Conservation (phyloP, 2,113 vertebrate genomes). For the Nyctibius bracteatus region DNA sequence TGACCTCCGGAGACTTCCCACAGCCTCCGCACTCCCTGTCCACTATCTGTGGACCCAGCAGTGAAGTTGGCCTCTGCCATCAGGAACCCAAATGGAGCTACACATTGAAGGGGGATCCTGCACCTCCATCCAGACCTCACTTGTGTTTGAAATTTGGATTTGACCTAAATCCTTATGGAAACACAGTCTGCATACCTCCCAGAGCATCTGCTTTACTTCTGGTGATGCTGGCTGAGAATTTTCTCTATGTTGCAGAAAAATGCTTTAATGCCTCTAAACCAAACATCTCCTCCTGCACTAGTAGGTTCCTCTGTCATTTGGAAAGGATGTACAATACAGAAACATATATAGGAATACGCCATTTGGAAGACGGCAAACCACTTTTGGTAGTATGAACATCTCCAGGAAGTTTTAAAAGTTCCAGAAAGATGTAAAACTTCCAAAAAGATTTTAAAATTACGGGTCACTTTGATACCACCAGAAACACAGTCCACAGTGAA, state of each 20-base stretch:
- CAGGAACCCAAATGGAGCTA: neutral
- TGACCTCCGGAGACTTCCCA: neutral
- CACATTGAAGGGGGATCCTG: rapidly evolving
- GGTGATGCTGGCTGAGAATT: neutral
- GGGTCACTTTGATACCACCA: neutral
- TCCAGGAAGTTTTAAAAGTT: neutral
- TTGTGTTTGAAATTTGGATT: neutral
- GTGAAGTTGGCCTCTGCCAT: neutral
- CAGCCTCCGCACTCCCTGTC: rapidly evolving
- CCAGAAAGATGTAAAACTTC: neutral
- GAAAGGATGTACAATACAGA: neutral
- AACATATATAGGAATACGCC: neutral
- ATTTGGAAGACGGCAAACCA: neutral
- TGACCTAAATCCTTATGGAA: neutral
- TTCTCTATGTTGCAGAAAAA: neutral
- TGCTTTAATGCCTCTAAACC: neutral
- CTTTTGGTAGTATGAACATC: neutral
- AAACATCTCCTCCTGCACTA: neutral
- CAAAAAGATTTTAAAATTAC: neutral
- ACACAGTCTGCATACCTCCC: neutral
- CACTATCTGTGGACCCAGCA: rapidly evolving
- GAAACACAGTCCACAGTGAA: neutral
- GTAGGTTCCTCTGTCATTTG: neutral
- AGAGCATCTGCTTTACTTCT: neutral
- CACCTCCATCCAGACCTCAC: neutral